A percentile compares a stretch with the other conserved stretches of the same genome.
phyloP scores from a whole-genome alignment of 2,113 vertebrate genomes.

The Macquaria ambigua region DNA sequence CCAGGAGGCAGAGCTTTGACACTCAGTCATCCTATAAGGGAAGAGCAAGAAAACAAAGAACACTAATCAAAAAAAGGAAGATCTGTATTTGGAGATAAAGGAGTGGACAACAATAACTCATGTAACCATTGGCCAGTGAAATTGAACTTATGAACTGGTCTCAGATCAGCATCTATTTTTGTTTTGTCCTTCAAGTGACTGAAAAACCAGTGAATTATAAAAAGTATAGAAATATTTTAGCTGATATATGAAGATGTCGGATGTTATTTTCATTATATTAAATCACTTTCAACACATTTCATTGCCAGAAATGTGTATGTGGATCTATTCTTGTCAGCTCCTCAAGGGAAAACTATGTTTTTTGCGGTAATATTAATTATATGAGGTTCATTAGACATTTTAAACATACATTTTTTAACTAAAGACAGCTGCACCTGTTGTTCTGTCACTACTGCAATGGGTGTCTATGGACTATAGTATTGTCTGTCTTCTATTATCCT shows the following conservation, averaged over 20 bases:
- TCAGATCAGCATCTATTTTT: constrained; percentile 43
- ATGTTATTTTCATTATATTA: not conserved
- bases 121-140: constrained; percentile 15
- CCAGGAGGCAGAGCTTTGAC: constrained; percentile 40
- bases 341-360: not conserved
- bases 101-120: constrained; percentile 50
- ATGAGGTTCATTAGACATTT: not conserved
- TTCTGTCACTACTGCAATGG: not conserved
- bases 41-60: constrained; percentile 39
- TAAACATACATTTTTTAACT: not conserved
- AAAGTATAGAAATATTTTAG: not conserved
- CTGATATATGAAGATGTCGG: not conserved
- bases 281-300: not conserved
- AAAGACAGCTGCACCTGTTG: not conserved
- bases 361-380: not conserved
- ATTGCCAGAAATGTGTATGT: not conserved
- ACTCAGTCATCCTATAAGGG: constrained; percentile 22
- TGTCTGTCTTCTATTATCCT: constrained; percentile 52
- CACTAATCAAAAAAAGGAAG: constrained; percentile 40
- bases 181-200: not conserved
- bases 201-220: not conserved
- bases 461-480: not conserved
- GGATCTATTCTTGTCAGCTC: not conserved
- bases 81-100: constrained; percentile 64
- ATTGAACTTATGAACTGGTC: constrained; percentile 6